Evolutionary conservation across 1,140 invertebrate species (phyloP).

Genomic region (Temnothorax nylanderi): DNA sequence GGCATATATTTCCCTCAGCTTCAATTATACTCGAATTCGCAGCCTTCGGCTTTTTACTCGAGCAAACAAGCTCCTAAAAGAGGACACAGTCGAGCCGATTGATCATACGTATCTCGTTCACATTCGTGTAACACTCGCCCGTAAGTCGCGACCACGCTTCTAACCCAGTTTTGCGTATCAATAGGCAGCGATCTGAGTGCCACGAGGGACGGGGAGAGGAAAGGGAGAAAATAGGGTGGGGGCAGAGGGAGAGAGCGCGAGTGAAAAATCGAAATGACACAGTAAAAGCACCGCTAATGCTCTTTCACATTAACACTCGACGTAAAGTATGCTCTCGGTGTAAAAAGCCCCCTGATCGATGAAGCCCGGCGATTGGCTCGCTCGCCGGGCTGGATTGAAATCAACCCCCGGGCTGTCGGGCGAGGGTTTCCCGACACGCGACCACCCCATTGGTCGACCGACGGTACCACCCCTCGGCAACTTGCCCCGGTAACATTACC

Average conservation of each 20-base stretch:
- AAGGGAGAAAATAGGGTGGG: constrained; percentile 22
- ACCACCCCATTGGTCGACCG: constrained; percentile 52
- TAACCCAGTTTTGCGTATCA: constrained; percentile 76
- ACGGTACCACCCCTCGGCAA: constrained; percentile 76
- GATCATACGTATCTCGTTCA: constrained; percentile 34
- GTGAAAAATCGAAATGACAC: constrained; percentile 79
- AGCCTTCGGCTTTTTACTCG: not conserved
- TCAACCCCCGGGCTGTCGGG: constrained; percentile 62
- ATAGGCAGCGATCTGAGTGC: constrained; percentile 59
- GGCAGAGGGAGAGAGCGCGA: constrained; percentile 37
- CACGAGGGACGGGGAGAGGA: constrained; percentile 13
- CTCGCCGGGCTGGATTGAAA: constrained; percentile 68
- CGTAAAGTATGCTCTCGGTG: constrained; percentile 80
- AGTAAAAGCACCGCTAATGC: constrained; percentile 84
- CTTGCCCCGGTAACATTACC: constrained; percentile 59
- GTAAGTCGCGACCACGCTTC: constrained; percentile 53
- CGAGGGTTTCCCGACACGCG: constrained; percentile 66
- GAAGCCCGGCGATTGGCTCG: constrained; percentile 79
- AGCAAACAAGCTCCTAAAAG: constrained; percentile 26
- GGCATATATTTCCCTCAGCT: not conserved
- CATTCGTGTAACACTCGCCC: constrained; percentile 39
- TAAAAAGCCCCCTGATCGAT: constrained; percentile 81
- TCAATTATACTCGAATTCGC: constrained; percentile 36
- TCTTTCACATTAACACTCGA: constrained; percentile 84
- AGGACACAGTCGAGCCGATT: constrained; percentile 6